These are phyloP conservation scores for Bothrops alternatus DNA, from an alignment of 2,797 vertebrate species.

Conservation along the genomic window DNA sequence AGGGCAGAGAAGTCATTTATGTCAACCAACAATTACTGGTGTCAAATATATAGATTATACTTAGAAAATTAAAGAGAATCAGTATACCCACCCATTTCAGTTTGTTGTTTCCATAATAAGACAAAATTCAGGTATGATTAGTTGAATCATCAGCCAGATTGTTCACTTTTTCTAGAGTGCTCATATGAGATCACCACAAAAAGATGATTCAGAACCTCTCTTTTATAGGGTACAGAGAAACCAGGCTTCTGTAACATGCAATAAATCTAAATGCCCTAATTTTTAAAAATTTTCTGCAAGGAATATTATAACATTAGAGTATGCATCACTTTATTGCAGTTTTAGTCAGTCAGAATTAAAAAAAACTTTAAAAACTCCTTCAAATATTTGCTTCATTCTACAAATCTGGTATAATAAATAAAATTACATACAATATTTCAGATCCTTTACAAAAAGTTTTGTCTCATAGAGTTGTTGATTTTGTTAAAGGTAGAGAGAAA, in stretches of 20 bases:
- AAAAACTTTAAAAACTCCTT: constrained; percentile 51
- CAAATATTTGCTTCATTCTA: constrained; percentile 71
- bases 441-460: constrained; percentile 41
- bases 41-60: not conserved
- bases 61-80: not conserved
- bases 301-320: constrained; percentile 24
- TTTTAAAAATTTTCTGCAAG: constrained; percentile 42
- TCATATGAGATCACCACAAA: not conserved
- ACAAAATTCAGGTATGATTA: constrained; percentile 40
- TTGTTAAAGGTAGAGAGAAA: constrained; percentile 26
- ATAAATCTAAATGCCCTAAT: constrained; percentile 32
- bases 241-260: not conserved
- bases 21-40: not conserved
- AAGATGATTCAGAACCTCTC: not conserved
- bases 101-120: constrained; percentile 32
- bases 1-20: not conserved
- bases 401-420: constrained; percentile 43
- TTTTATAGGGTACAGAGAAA: not conserved
- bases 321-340: constrained; percentile 48
- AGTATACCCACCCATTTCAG: not conserved
- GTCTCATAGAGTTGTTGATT: constrained; percentile 31
- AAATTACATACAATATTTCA: constrained; percentile 45
- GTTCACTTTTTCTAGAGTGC: constrained; percentile 37
- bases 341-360: constrained; percentile 43
- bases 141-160: constrained; percentile 26